Conservation (phyloP, 2,797 vertebrate genomes). For the Pipistrellus pipistrellus region DNA sequence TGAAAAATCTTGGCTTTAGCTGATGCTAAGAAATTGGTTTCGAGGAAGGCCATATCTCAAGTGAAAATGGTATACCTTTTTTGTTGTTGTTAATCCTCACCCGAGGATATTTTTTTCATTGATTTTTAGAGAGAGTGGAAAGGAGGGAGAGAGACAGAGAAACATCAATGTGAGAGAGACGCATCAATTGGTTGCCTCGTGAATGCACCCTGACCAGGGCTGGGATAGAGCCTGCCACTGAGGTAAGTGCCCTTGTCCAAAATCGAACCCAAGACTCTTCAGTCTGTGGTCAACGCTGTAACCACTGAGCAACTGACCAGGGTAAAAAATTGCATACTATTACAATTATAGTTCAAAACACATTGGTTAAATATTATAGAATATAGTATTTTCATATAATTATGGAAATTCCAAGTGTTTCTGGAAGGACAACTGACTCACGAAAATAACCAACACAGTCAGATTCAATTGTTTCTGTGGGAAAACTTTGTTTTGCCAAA, state of each 20-base stretch:
- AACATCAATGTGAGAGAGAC: too few species aligned
- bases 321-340: background rate
- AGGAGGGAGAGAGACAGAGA: too few species aligned
- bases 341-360: background rate
- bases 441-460: conserved; percentile 24
- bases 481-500: background rate
- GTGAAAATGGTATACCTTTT: conserved; percentile 34
- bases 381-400: conserved; percentile 10
- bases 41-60: conserved; percentile 50
- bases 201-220: too few species aligned
- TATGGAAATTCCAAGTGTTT: background rate
- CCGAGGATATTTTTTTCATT: too few species aligned
- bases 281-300: too few species aligned
- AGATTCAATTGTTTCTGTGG: background rate
- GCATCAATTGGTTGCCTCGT: too few species aligned
- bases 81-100: too few species aligned
- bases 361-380: conserved; percentile 7
- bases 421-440: conserved; percentile 39
- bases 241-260: too few species aligned
- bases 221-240: too few species aligned
- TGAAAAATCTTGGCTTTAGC: conserved; percentile 41
- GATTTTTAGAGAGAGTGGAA: too few species aligned
- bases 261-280: too few species aligned
- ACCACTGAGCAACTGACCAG: too few species aligned
- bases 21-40: conserved; percentile 68